Evolutionary conservation across 2,888 invertebrate genomes (phyloP), one percentile per base, ranked within the genome.

Genomic region (Leptogaster cylindrica): DNA sequence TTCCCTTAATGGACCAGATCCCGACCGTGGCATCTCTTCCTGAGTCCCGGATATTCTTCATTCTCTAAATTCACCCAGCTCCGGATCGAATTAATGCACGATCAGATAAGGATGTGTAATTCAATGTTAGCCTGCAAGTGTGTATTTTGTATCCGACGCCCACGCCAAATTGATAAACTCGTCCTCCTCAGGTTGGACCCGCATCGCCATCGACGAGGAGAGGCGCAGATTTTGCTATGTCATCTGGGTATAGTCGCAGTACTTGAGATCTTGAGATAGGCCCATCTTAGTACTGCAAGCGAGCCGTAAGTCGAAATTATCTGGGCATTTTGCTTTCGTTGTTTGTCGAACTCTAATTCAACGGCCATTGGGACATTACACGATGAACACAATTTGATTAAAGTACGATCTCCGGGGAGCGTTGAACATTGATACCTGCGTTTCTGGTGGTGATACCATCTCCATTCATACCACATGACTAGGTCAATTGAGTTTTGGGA

Each of bases 61-160:
- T 61, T 18, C 39, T n/a, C 25, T 44, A 44, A 44, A 44, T 28
- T 16, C 36, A 28, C 41, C 20, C 48, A 25, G 12, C 10, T 12
- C 39, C 28, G 51, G 41, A 41, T 52, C 31, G 52, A 65, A 50
- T 65, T 65, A 65, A 52, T 51, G 39, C 48, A 51, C 27, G 39
- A 65, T 65, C 65, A 65, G 65, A 65, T 65, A 65, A 36, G 51
- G 52, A 65, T 52, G 52, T 51, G 65, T 65, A 65, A 65, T 65
- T 65, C 65, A 65, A 65, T 65, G 65, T 65, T 65, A 65, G 39
- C 50, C 52, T 65, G 65, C 52, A 39, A 65, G 51, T 33, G 65
- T 65, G 65, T 65, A 65, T 65, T 65, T 65, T 65, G 65, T 65
- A 65, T 65, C 27, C 39, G 51, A 65, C 65, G 65, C 65, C 65